phyloP scores from a whole-genome alignment of 1,140 invertebrate genomes.

The Maniola jurtina region DNA sequence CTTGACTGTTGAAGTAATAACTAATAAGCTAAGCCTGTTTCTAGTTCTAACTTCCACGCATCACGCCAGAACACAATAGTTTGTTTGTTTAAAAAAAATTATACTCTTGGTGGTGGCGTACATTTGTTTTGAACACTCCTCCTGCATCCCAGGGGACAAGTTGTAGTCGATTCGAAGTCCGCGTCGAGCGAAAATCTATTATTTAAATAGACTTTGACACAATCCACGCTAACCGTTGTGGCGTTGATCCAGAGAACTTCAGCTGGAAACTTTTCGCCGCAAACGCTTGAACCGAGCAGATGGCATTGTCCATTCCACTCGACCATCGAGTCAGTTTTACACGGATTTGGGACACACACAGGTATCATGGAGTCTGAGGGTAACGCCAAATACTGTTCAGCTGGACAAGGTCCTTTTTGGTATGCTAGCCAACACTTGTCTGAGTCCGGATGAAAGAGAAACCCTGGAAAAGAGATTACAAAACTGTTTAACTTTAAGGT shows the following conservation, averaged over 20 bases:
- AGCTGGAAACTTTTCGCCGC: constrained; percentile 48
- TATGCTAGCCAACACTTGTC: constrained; percentile 82
- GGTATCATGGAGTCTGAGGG: constrained; percentile 75
- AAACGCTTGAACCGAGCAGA: constrained; percentile 62
- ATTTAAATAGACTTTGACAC: constrained; percentile 56
- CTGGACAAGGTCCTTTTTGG: constrained; percentile 81
- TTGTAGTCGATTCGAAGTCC: neutral
- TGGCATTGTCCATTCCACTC: constrained; percentile 77
- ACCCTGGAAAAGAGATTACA: constrained; percentile 60
- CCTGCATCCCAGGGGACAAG: constrained; percentile 55
- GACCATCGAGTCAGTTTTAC: constrained; percentile 73
- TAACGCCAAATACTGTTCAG: constrained; percentile 79
- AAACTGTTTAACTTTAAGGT: too few relatives aligned
- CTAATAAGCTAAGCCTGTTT: too few relatives aligned
- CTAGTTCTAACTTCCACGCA: too few relatives aligned
- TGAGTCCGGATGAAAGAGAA: constrained; percentile 80
- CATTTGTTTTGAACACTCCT: constrained; percentile 51
- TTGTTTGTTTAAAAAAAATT: neutral
- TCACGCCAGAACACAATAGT: too few relatives aligned
- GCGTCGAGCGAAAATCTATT: constrained; percentile 44
- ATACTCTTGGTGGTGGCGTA: neutral
- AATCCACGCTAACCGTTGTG: constrained; percentile 68
- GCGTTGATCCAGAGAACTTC: constrained; percentile 75
- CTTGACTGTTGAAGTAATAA: too few relatives aligned
- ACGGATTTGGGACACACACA: constrained; percentile 81